Evolutionary conservation across 2,797 vertebrate species (phyloP), one percentile per base, ranked within the genome.

Genomic region (Bradypus variegatus): DNA sequence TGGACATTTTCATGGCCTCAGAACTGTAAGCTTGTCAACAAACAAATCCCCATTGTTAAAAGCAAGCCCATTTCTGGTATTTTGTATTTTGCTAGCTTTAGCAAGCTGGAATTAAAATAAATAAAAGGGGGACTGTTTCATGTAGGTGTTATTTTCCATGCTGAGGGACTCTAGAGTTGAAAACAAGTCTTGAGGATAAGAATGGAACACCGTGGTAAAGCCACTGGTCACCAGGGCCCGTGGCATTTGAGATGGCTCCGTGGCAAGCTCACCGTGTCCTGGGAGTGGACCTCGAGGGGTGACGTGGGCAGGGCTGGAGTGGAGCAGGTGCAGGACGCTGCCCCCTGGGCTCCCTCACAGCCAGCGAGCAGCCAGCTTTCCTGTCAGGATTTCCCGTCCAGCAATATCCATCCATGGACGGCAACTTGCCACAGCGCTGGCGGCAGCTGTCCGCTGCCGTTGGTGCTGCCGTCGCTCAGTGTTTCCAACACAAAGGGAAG

Each of bases 361-460:
- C 84, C 86, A 21, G 29, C 45, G 41, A 91, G 25, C 36, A 75
- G 29, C 38, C 83, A 6, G 3, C 41, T 18, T 60, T 11, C 23
- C 6, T 36, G 77, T 38, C 53, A 72, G 73, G 16, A 53, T 89
- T 90, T 86, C 88, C 8, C 79, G 78, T 31, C 69, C 86, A 38
- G 86, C 75, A 67, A 70, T 82, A 77, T 76, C 48, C 64, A 50
- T n/a, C 82, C 69, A 33, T 1, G 78, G 78, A 33, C 92, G 81
- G 10, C 0, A 0, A 48, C 48, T 5, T 88, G 0, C 0, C 76
- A 36, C 16, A 0, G 50, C 64, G 64, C 15, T 29, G 18, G 8
- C n/a, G 53, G 64, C 3, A 14, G 60, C 38, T 58, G 78, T 75
- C 89, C 72, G 1, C 0, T 0, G 70, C 36, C 72, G 90, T 90